Conservation (phyloP, 1,140 invertebrate species). For the Scaptodrosophila lebanonensis region DNA sequence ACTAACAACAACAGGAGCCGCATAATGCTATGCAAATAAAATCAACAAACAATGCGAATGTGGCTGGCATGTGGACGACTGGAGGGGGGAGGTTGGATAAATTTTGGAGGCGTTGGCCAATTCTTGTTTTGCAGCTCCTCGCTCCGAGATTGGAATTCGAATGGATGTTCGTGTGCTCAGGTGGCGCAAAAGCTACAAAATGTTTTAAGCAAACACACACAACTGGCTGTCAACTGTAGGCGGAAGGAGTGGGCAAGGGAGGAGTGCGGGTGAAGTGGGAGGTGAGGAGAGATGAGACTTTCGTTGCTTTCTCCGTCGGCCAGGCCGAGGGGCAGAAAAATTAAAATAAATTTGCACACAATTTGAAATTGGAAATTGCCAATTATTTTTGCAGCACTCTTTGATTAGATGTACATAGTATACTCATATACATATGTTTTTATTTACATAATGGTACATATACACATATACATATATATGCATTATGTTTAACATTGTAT, state of each 20-base stretch:
- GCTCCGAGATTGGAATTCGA: neutral
- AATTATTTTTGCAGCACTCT: conserved; percentile 66
- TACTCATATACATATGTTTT: too few species aligned
- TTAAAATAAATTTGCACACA: conserved; percentile 74
- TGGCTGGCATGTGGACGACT: conserved; percentile 28
- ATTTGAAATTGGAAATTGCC: conserved; percentile 65
- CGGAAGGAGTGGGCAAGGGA: neutral
- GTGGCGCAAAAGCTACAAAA: conserved; percentile 56
- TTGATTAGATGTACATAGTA: neutral
- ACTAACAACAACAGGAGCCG: too few species aligned
- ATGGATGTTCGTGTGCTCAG: conserved; percentile 26
- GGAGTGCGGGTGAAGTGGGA: neutral
- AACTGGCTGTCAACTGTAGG: too few species aligned
- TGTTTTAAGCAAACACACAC: conserved; percentile 57
- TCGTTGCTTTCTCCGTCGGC: conserved; percentile 48
- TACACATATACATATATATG: too few species aligned
- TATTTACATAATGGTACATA: too few species aligned
- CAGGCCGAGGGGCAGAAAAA: conserved; percentile 31
- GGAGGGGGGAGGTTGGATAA: too few species aligned
- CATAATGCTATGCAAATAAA: conserved; percentile 71
- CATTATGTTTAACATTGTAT: too few species aligned
- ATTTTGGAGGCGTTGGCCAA: too few species aligned
- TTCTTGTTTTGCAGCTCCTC: conserved; percentile 4
- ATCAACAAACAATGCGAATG: conserved; percentile 31
- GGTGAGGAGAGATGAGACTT: neutral